phyloP scores from a whole-genome alignment of 2,888 invertebrate species.

The Tetranychus piercei region DNA sequence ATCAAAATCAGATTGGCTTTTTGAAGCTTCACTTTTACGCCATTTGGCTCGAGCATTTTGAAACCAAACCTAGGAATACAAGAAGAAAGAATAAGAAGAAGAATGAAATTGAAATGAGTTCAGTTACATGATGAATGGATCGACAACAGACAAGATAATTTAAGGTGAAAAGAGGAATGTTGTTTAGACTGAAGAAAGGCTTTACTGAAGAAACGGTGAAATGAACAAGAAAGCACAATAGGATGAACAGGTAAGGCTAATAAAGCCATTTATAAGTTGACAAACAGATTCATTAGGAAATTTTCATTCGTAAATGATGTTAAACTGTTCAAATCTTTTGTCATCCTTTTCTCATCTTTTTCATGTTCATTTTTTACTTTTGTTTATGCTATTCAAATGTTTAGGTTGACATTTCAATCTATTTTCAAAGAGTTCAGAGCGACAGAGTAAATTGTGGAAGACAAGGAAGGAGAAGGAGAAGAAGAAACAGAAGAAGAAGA shows the following conservation, averaged over 20 bases:
- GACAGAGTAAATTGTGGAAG: background rate
- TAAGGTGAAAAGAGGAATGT: background rate
- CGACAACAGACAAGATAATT: background rate
- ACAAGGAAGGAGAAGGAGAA: background rate
- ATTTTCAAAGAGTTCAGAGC: background rate
- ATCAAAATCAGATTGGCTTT: background rate
- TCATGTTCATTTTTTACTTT: background rate
- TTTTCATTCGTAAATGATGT: background rate
- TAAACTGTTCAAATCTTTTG: background rate
- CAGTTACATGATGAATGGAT: background rate
- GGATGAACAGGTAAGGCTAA: background rate
- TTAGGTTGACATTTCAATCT: background rate
- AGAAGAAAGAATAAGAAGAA: background rate
- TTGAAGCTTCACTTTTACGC: constrained; percentile 50
- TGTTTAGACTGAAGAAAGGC: too few relatives aligned
- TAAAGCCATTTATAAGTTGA: background rate
- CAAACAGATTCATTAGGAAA: background rate
- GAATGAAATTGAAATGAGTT: background rate
- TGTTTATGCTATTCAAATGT: background rate
- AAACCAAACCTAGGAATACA: constrained; percentile 72
- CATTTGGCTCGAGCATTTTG: constrained; percentile 95
- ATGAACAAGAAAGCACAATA: background rate
- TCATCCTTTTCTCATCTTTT: background rate
- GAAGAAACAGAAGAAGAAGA: background rate
- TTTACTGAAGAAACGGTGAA: background rate